Evolutionary conservation across 2,113 vertebrate genomes (phyloP).

Genomic region (Emydocephalus ijimae): DNA sequence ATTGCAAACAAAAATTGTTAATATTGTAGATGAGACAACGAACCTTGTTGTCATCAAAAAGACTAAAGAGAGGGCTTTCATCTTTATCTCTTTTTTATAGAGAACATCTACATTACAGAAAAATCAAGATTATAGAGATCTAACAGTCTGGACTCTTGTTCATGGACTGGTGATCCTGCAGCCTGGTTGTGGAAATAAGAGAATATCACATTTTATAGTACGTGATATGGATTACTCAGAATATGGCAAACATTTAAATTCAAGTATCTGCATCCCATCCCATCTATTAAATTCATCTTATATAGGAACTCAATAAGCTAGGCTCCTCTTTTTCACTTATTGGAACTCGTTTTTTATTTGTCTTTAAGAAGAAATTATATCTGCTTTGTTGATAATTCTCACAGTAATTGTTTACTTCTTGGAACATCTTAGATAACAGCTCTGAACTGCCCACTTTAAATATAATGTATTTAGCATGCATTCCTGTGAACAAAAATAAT

Average conservation of each 20-base stretch:
- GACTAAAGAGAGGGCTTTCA: not conserved
- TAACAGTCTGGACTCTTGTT: not conserved
- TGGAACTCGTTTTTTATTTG: not conserved
- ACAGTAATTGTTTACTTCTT: not conserved
- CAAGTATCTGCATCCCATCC: not conserved
- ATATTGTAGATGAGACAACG: not conserved
- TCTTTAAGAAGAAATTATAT: not conserved
- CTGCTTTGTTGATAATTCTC: not conserved
- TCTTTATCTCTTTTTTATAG: not conserved
- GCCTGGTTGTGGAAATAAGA: not conserved
- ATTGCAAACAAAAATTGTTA: not conserved
- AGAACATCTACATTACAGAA: not conserved
- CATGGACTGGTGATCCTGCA: not conserved
- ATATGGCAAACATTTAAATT: not conserved
- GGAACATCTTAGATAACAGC: not conserved
- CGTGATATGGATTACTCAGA: not conserved
- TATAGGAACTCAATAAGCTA: not conserved
- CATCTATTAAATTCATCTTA: not conserved
- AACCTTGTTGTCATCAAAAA: not conserved
- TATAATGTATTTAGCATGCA: not conserved
- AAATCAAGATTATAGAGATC: not conserved
- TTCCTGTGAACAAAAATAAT: constrained; percentile 10
- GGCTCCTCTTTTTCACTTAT: not conserved
- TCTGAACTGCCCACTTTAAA: not conserved
- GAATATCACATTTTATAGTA: not conserved